Percentiles rank a stretch among this genome's conserved stretches.
Conservation (phyloP, 2,888 invertebrate genomes). For the Meandrusa payeni region DNA sequence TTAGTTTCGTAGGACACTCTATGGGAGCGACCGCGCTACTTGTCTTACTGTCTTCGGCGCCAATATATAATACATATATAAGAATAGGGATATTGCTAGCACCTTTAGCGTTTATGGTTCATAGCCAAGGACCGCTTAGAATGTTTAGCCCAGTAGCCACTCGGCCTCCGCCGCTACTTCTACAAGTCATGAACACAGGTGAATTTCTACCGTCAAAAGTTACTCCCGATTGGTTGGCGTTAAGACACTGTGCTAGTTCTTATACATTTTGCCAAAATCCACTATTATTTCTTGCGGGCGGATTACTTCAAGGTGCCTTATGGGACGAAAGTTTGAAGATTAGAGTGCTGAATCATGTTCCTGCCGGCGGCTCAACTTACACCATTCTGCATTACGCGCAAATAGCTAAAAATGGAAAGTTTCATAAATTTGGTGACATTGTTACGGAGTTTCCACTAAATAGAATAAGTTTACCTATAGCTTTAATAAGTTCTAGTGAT, state of each 20-base stretch:
- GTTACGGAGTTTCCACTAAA: constrained; percentile 39
- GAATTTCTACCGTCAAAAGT: constrained; percentile 51
- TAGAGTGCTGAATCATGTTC: constrained; percentile 48
- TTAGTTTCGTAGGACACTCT: constrained; percentile 60
- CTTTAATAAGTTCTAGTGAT: constrained; percentile 50
- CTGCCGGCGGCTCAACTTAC: constrained; percentile 57
- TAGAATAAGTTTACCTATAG: constrained; percentile 48
- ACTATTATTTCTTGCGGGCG: constrained; percentile 53
- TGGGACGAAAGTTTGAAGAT: constrained; percentile 44
- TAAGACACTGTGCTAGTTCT: constrained; percentile 46
- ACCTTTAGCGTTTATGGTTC: constrained; percentile 52
- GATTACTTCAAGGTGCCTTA: constrained; percentile 30
- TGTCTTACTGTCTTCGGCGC: constrained; percentile 48
- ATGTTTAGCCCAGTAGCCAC: constrained; percentile 37
- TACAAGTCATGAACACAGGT: constrained; percentile 42
- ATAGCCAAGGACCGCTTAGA: constrained; percentile 48
- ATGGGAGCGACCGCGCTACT: constrained; percentile 61
- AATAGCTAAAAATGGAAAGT: constrained; percentile 46
- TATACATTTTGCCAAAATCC: constrained; percentile 53
- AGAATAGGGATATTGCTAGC: constrained; percentile 54
- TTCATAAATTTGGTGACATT: constrained; percentile 46
- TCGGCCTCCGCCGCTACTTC: constrained; percentile 36
- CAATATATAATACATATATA: constrained; percentile 49
- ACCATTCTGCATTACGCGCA: constrained; percentile 60
- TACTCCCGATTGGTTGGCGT: constrained; percentile 45